Conservation (phyloP, 2,797 vertebrate species). For the Eulemur mongoz region DNA sequence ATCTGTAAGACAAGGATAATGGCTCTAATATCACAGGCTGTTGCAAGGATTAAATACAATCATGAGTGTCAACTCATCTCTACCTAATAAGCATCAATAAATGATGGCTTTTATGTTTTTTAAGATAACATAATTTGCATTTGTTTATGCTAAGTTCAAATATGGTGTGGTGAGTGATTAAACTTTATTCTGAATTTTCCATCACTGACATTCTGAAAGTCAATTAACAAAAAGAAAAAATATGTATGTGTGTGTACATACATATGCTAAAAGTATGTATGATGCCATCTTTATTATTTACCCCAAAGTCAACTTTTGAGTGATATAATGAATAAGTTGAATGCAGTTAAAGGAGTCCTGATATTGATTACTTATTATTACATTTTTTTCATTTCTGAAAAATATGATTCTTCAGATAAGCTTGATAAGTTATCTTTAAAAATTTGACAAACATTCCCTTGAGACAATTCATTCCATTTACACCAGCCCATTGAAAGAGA, state of each 20-base stretch:
- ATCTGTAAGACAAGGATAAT: slow-evolving; percentile 29
- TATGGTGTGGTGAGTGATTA: not conserved
- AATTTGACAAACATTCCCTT: slow-evolving; percentile 12
- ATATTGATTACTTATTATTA: slow-evolving; percentile 29
- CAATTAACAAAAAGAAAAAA: not conserved
- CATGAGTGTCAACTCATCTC: slow-evolving; percentile 43
- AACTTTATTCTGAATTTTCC: not conserved
- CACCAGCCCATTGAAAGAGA: not conserved
- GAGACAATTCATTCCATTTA: slow-evolving; percentile 51
- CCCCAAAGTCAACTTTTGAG: not conserved
- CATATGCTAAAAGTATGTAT: not conserved
- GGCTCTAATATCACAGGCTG: slow-evolving; percentile 9
- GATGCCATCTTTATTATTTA: slow-evolving; percentile 26
- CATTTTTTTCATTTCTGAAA: slow-evolving; percentile 47
- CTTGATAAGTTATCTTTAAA: slow-evolving; percentile 51
- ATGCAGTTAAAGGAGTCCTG: not conserved
- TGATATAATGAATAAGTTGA: not conserved
- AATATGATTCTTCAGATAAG: slow-evolving; percentile 41
- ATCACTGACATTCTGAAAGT: slow-evolving; percentile 35
- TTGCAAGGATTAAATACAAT: slow-evolving; percentile 52
- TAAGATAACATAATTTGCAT: not conserved
- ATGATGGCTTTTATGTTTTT: slow-evolving; percentile 4
- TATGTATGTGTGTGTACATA: not conserved
- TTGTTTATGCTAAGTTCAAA: slow-evolving; percentile 2
- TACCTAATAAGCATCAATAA: slow-evolving; percentile 39